Base-by-base conservation (phyloP, 2,113 vertebrate genomes). In the Tapirus terrestris region DNA sequence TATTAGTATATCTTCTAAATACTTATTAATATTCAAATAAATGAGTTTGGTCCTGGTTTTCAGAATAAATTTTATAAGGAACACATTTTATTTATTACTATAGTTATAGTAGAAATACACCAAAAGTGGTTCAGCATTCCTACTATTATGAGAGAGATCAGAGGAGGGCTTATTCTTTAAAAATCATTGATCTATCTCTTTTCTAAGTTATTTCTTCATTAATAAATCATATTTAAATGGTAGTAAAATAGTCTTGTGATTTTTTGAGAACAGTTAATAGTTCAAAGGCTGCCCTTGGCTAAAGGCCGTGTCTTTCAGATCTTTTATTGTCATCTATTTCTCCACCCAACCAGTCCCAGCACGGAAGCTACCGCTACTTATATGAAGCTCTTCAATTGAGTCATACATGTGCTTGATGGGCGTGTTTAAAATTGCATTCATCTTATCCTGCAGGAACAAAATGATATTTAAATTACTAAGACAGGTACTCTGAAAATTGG, bases 51-150 rank as follows among this genome's bases (percentile, higher is more conserved):
- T 33, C 29, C 13, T 92, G 33, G 12, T 60, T 84, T 91, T 93
- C 81, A 89, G 72, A 60, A 45, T 43, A 89, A 70, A 27, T 79
- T 97, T 93, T 90, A 43, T 94, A 89, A 39, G 68, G 39, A 96
- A 56, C 43, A 23, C 4, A 91, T 96, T 81, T 84, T 92, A 85
- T 77, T 95, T 61, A 83, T 81, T 79, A 60, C 5, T n/a, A 27
- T 23, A n/a, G 10, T 73, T 86, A 88, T 8, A 21, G 20, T 43
- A 45, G 81, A 87, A 96, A 75, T 48, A 39, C 9, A 58, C 60
- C 27, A 73, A 86, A 58, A 73, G 25, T 91, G 29, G 7, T 27
- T 67, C 43, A 63, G 27, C 7, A 73, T 70, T 87, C 16, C 29
- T 53, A 68, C 23, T 45, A 79, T 63, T 29, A 48, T 56, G 53